These are phyloP conservation scores for Chroicocephalus ridibundus DNA, from an alignment of 2,113 vertebrate genomes.

Conservation along the genomic window DNA sequence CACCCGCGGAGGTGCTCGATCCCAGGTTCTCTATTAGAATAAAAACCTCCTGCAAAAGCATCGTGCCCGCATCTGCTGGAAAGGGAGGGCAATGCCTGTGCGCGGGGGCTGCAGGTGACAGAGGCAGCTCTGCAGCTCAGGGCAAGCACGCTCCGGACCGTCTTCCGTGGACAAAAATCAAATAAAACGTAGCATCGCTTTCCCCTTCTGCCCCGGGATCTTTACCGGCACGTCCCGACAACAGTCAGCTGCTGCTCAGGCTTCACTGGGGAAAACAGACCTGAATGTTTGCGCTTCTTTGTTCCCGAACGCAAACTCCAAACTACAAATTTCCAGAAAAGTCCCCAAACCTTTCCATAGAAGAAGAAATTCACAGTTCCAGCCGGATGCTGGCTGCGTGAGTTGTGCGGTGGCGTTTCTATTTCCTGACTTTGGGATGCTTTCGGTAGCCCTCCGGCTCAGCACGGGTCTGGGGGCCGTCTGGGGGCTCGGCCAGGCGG, in stretches of 20 bases:
- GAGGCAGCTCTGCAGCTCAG: neutral
- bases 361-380: neutral
- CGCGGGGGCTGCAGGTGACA: too few species aligned
- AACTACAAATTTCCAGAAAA: neutral
- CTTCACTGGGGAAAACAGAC: neutral
- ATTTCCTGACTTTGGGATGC: neutral
- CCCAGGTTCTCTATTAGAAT: neutral
- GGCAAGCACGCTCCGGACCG: neutral
- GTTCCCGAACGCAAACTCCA: neutral
- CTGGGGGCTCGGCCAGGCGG: neutral
- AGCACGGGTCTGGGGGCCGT: neutral
- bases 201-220: neutral
- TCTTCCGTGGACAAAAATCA: neutral
- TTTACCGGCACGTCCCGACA: neutral
- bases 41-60: neutral
- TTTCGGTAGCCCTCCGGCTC: neutral
- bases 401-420: neutral
- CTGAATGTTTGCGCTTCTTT: rapidly evolving
- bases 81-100: neutral
- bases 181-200: rapidly evolving
- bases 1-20: neutral
- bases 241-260: neutral
- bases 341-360: neutral
- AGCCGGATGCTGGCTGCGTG: neutral
- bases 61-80: neutral